Base-by-base conservation (phyloP, 1,140 invertebrate genomes). In the Drosophila dunni region DNA sequence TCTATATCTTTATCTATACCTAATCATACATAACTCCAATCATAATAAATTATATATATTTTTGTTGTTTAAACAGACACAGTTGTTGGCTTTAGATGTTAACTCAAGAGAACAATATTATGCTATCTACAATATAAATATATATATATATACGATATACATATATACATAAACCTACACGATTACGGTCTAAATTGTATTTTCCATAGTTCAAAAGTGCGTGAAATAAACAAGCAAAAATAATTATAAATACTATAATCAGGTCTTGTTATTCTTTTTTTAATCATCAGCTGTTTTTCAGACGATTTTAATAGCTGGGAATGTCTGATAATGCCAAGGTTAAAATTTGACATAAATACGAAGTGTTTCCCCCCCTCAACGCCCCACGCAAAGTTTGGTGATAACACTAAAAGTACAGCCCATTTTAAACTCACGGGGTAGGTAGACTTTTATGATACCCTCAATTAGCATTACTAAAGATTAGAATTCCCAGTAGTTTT, bases 151-250 rank as follows among this genome's bases (percentile, higher is more conserved):
- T 46, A 38, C n/a, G n/a, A n/a, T 17, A 62, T 42, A 17, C 11
- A 50, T 51, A 68, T 40, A 38, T 60, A 42, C 20, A 57, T 57
- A 66, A 40, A 40, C 38, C 8, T 40, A 42, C n/a, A 42, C 38
- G 48, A 65, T 54, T 40, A 44, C 10, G 53, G 51, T 65, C 62
- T 61, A 56, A 61, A 75, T 65, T 84, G 81, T 84, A 78, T 84
- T 84, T 84, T 84, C 79, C 77, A 84, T 80, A 80, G 81, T 80
- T 84, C 68, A 77, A 79, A 54, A 69, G 24, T 54, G 68, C 66
- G 71, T 70, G 64, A 79, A 75, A 79, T 66, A 64, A 75, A 62
- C 40, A 66, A 51, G 42, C 24, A 10, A 64, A 62, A 78, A n/a
- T 45, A n/a, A 4, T 45, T 45, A 7, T 20, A n/a, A 56, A 10